Conservation (phyloP, 1,140 invertebrate genomes). For the Acromyrmex echinatior region DNA sequence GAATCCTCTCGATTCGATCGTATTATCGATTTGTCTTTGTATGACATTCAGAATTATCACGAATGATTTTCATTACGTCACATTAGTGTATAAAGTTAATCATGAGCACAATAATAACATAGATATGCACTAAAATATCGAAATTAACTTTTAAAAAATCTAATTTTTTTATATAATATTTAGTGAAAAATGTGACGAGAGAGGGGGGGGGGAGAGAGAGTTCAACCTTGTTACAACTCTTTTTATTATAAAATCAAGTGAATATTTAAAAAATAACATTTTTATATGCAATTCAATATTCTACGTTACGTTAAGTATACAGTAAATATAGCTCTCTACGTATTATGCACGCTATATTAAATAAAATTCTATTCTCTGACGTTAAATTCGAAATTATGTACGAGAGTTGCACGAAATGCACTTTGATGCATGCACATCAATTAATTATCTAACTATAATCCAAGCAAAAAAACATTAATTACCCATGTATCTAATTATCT, state of each 20-base stretch:
- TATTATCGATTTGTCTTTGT: not conserved
- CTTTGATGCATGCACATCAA: not conserved
- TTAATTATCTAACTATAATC: not conserved
- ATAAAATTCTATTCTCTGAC: not conserved
- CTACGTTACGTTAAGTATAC: not conserved
- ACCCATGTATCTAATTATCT: not conserved
- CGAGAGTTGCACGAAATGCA: not conserved
- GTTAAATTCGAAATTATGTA: not conserved
- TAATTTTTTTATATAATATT: too few relatives aligned
- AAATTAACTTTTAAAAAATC: not conserved
- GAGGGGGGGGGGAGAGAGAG: too few relatives aligned
- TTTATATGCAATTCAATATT: not conserved
- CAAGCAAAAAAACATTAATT: not conserved
- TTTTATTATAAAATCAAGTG: not conserved
- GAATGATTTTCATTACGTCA: not conserved
- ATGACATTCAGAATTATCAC: not conserved
- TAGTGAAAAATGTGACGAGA: too few relatives aligned
- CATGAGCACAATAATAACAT: not conserved
- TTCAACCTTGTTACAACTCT: not conserved
- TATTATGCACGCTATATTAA: not conserved
- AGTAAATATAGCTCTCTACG: not conserved
- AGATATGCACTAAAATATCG: not conserved
- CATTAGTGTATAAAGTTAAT: not conserved
- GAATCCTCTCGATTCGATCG: slow-evolving; percentile 15
- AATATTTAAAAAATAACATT: not conserved